Conservation (phyloP, 2,888 invertebrate genomes). For the Thereva unica region DNA sequence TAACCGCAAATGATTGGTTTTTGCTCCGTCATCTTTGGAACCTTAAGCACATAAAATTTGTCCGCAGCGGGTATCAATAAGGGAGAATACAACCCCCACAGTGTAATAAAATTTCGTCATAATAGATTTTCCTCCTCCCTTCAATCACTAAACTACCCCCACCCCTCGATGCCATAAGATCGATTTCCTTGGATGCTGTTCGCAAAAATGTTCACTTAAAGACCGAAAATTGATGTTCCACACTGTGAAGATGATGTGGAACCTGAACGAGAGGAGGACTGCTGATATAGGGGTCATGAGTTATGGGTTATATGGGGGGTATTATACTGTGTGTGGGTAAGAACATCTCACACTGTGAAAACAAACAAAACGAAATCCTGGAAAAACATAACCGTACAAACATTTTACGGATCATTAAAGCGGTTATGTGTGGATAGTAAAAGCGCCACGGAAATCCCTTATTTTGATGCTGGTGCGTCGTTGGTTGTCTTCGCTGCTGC, state of each 20-base stretch:
- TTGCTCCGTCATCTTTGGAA: not conserved
- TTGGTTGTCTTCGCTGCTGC: too few species aligned
- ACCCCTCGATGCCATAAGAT: not conserved
- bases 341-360: too few species aligned
- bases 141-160: not conserved
- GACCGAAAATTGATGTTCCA: constrained; percentile 38
- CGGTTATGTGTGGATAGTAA: constrained; percentile 21
- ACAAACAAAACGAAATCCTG: not conserved
- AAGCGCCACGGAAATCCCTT: constrained; percentile 16
- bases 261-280: not conserved
- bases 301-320: too few species aligned
- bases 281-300: not conserved
- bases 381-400: constrained; percentile 37
- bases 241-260: not conserved
- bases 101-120: constrained; percentile 27
- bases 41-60: constrained; percentile 28
- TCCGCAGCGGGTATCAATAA: constrained; percentile 10
- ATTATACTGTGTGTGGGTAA: too few species aligned
- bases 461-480: too few species aligned
- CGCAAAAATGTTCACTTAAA: constrained; percentile 32
- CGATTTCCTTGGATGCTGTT: constrained; percentile 24
- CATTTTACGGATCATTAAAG: constrained; percentile 41
- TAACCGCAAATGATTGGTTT: constrained; percentile 11
- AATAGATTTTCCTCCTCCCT: constrained; percentile 30
- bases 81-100: not conserved